Evolutionary conservation across 2,113 vertebrate species (phyloP), one percentile per base, ranked within the genome.

Genomic region (Oncorhynchus masou): DNA sequence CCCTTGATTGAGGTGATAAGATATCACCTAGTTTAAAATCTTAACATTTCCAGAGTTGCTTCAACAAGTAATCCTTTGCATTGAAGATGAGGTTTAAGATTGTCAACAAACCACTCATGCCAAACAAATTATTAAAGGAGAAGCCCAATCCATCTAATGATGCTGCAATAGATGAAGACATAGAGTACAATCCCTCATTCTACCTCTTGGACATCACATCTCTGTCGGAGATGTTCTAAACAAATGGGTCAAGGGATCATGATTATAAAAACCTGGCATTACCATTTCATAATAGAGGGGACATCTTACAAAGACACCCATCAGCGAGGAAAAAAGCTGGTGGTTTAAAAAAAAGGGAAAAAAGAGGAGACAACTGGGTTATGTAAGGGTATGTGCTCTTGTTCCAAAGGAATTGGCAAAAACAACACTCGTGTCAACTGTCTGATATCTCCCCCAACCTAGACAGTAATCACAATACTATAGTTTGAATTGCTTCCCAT

Each of bases 321-420:
- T 78, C 78, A 69, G 68, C 49, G 76, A 74, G 25, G 60, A 81
- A 79, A 72, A 72, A 78, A 71, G 71, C 71, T 73, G 73, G 57
- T 29, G 24, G 68, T 68, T 75, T 34, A 77, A 76, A 54, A 69
- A 49, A 51, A 74, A 22, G 39, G 27, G 0, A 27, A 27, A 0
- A 27, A 27, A 27, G 2, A 27, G 15, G 49, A 19, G 16, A 19
- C 51, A 65, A 68, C 57, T 60, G 22, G 13, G 71, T 89, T 90
- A 83, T 71, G 70, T 83, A 88, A 88, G 82, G 74, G 9, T 77
- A 13, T 73, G 67, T 71, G 59, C 45, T 82, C 49, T 71, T 86
- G 84, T 87, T 90, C 80, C 71, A 77, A 76, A 78, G 74, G 78
- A 84, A 29, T 79, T 82, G 79, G 49, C 66, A 75, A 69, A 86